Percentiles rank a stretch among this genome's conserved stretches.
Evolutionary conservation across 2,797 vertebrate genomes (phyloP).

Genomic region (Myotis pilosus): DNA sequence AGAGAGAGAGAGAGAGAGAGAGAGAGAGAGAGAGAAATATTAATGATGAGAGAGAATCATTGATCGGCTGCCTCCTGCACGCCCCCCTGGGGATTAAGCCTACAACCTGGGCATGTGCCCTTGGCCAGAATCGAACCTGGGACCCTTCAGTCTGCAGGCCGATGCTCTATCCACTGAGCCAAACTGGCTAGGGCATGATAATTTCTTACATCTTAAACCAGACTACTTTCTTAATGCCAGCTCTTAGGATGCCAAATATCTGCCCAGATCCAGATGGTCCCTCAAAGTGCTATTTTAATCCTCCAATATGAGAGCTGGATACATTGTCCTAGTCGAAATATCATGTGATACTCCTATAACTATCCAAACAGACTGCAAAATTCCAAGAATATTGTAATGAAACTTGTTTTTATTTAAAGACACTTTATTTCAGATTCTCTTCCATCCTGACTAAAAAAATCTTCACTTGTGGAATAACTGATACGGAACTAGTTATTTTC

Average conservation of each 20-base stretch:
- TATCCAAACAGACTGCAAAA: neutral
- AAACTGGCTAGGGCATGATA: neutral
- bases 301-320: neutral
- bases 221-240: neutral
- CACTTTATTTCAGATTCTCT: conserved; percentile 12
- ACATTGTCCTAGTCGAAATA: neutral
- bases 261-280: neutral
- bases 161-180: no score
- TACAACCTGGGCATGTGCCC: no score
- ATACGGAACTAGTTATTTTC: neutral
- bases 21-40: no score
- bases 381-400: neutral
- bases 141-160: no score
- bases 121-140: no score
- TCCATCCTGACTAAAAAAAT: conserved; percentile 36
- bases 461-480: neutral
- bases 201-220: neutral
- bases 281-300: neutral
- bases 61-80: no score
- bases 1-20: no score
- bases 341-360: neutral
- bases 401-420: conserved; percentile 22
- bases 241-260: neutral
- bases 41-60: no score
- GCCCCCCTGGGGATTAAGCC: no score